Evolutionary conservation across 2,888 invertebrate genomes (phyloP), one percentile per base, ranked within the genome.

Genomic region (Scaptomyza polygonia): DNA sequence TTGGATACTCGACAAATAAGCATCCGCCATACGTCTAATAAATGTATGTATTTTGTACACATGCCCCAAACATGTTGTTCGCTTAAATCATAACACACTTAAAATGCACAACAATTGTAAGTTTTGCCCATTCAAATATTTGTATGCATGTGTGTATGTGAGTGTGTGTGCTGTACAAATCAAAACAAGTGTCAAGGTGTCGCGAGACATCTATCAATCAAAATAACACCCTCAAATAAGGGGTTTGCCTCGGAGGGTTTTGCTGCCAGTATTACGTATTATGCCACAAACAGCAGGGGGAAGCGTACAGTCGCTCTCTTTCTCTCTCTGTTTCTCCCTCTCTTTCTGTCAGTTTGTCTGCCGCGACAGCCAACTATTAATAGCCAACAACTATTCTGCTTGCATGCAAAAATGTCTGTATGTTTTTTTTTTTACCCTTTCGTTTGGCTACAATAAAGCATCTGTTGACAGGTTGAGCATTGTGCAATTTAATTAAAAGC

Each of bases 111-210:
- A 16, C 16, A 8, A 7, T 14, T 34, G n/a, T 7, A 0, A 7
- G 2, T 32, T 18, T 9, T 16, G 1, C 21, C 1, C 21, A 12
- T 12, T 9, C 53, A 9, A 3, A 8, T 32, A 1, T 30, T 6
- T 49, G 7, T 47, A 8, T 32, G 11, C 11, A 7, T 18, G 25
- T 14, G 9, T 25, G 21, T 29, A 11, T 32, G 39, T 47, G 16
- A 25, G 21, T 9, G n/a, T 42, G 12, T 21, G 40, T 27, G 16
- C 43, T 48, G 16, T 47, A 29, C 34, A 52, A 72, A 72, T 69
- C 77, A 73, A 81, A 84, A 66, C 77, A 81, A 74, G 71, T 84
- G 81, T 62, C 55, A 59, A 72, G 83, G 66, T 83, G 75, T 68
- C 62, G 62, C 61, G 67, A 63, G 34, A 69, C 77, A 79, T 77